A percentile compares a stretch with the other conserved stretches of the same genome.
Evolutionary conservation across 2,888 invertebrate species (phyloP).

Genomic region (Oscheius sp.): DNA sequence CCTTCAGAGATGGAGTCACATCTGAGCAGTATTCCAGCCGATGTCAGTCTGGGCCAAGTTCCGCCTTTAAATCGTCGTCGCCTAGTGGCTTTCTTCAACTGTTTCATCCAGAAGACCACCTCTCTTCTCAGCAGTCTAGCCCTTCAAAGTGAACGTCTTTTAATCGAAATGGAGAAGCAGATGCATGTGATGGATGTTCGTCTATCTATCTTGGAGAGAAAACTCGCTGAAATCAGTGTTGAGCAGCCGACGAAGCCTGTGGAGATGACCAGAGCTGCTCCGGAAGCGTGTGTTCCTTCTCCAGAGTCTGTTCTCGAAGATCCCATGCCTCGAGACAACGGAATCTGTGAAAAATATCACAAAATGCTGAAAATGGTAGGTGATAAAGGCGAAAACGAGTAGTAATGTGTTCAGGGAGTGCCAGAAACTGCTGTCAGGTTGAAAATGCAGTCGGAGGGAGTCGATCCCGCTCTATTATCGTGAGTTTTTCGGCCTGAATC

Average conservation of each 20-base stretch:
- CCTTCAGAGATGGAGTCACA: conserved; percentile 39
- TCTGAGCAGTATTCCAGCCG: conserved; percentile 49
- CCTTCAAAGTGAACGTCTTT: conserved; percentile 15
- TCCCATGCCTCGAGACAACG: conserved; percentile 52
- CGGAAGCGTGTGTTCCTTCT: not conserved
- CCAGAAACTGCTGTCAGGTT: conserved; percentile 61
- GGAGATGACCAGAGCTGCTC: not conserved
- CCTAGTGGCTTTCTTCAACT: conserved; percentile 53
- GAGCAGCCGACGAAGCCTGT: not conserved
- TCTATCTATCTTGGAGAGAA: conserved; percentile 40
- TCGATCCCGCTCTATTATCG: conserved; percentile 55
- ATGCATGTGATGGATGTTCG: conserved; percentile 45
- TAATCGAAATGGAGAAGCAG: conserved; percentile 42
- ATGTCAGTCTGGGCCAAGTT: conserved; percentile 48
- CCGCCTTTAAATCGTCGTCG: conserved; percentile 47
- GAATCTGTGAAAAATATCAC: conserved; percentile 62
- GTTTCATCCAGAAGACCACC: conserved; percentile 43
- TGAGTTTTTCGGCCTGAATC: conserved; percentile 7
- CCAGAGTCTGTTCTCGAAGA: not conserved
- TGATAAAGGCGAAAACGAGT: not conserved
- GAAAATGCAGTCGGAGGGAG: conserved; percentile 65
- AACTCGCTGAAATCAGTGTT: conserved; percentile 22
- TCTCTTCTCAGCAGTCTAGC: conserved; percentile 47
- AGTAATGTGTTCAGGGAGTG: conserved; percentile 58
- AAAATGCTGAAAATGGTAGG: conserved; percentile 68